Percentiles rank a stretch among this genome's conserved stretches.
phyloP scores from a whole-genome alignment of 2,888 invertebrate genomes.

The Eustalomyia histrio region DNA sequence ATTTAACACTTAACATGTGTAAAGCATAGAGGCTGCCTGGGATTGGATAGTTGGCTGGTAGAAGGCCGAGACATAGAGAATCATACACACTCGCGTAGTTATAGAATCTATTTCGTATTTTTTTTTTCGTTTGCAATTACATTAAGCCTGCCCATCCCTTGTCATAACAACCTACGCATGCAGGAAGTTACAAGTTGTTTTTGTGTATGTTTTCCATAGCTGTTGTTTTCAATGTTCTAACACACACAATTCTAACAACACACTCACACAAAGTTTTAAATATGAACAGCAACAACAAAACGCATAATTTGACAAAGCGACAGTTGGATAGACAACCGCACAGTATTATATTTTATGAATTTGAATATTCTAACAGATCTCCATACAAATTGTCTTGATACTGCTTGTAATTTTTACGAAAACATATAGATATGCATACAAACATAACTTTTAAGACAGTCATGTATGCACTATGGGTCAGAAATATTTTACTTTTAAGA shows the following conservation, averaged over 20 bases:
- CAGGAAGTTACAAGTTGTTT: slow-evolving; percentile 67
- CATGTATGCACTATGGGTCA: background rate
- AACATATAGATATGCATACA: background rate
- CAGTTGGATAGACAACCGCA: slow-evolving; percentile 64
- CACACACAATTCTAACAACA: slow-evolving; percentile 28
- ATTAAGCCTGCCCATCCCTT: slow-evolving; percentile 68
- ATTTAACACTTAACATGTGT: slow-evolving; percentile 63
- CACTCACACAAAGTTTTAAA: slow-evolving; percentile 10
- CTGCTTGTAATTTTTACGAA: slow-evolving; percentile 28
- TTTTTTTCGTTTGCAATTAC: slow-evolving; percentile 59
- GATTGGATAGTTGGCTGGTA: background rate
- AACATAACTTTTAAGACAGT: background rate
- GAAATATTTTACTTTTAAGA: too few relatives aligned
- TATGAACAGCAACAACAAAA: slow-evolving; percentile 43
- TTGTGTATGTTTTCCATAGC: slow-evolving; percentile 18
- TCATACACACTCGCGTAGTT: background rate
- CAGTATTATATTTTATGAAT: slow-evolving; percentile 59
- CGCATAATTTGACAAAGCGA: slow-evolving; percentile 66
- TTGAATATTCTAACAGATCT: slow-evolving; percentile 59
- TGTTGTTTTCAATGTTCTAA: slow-evolving; percentile 36
- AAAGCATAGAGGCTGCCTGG: slow-evolving; percentile 24
- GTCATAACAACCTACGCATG: slow-evolving; percentile 68
- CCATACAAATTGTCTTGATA: slow-evolving; percentile 63
- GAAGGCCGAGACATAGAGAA: slow-evolving; percentile 30
- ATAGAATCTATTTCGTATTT: slow-evolving; percentile 37